Evolutionary conservation across 2,888 invertebrate genomes (phyloP).

Genomic region (Pristionchus fissidentatus): DNA sequence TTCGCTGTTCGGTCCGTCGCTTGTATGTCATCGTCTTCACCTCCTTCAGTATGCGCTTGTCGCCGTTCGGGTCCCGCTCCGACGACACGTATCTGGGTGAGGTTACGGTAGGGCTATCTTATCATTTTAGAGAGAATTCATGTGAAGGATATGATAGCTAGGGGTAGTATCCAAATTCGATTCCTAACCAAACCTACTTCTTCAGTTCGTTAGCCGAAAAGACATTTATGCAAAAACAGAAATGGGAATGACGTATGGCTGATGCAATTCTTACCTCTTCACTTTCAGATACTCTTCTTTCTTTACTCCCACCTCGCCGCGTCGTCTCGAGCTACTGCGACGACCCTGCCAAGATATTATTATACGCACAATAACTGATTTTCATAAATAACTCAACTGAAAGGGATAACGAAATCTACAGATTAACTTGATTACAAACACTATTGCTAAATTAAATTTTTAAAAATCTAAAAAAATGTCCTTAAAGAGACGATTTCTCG

Average conservation of each 20-base stretch:
- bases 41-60: constrained; percentile 41
- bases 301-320: neutral
- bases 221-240: no score
- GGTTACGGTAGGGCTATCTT: neutral
- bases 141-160: neutral
- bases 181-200: no score
- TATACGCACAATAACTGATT: neutral
- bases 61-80: constrained; percentile 43
- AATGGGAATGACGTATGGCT: neutral
- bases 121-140: neutral
- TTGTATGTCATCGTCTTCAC: constrained; percentile 37
- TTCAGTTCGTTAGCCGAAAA: no score
- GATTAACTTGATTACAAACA: neutral
- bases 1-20: constrained; percentile 23
- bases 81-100: constrained; percentile 32
- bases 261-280: constrained; percentile 15
- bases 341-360: neutral
- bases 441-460: neutral
- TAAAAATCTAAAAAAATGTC: no score
- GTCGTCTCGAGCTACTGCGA: neutral
- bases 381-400: neutral
- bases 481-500: no score
- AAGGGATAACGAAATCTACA: neutral
- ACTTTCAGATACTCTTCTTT: constrained; percentile 29
- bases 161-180: neutral